A percentile compares a stretch with the other conserved stretches of the same genome.
phyloP scores from a whole-genome alignment of 2,888 invertebrate species.

The Ophonus ardosiacus region DNA sequence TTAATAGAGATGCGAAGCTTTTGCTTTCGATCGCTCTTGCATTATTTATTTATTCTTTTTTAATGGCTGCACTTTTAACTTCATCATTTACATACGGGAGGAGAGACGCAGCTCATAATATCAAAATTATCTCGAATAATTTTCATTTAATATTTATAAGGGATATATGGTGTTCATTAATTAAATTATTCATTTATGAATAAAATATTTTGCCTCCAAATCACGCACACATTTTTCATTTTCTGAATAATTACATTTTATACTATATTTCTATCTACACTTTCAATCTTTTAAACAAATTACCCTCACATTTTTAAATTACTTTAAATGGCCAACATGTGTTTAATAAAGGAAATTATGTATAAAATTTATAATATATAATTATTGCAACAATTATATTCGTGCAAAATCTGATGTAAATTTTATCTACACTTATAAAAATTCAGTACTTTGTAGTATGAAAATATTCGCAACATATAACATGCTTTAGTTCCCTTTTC shows the following conservation, averaged over 20 bases:
- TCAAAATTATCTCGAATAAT: conserved; percentile 20
- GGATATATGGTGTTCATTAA: conserved; percentile 17
- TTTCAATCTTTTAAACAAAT: conserved; percentile 14
- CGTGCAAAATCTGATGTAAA: too few species aligned
- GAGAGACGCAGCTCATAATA: neutral
- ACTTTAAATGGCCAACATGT: neutral
- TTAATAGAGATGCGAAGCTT: conserved; percentile 50
- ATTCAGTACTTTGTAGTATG: too few species aligned
- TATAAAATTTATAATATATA: too few species aligned
- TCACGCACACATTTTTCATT: conserved; percentile 33
- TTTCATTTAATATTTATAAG: conserved; percentile 29
- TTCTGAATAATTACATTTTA: conserved; percentile 23
- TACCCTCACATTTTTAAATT: neutral
- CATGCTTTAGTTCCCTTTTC: too few species aligned
- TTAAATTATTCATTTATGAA: conserved; percentile 41
- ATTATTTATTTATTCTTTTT: conserved; percentile 32
- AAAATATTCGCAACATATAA: too few species aligned
- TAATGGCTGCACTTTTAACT: conserved; percentile 15
- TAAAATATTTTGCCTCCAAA: conserved; percentile 39
- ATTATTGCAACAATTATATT: too few species aligned
- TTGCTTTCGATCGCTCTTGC: conserved; percentile 19
- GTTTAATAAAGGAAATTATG: too few species aligned
- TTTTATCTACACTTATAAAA: too few species aligned
- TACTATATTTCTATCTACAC: neutral
- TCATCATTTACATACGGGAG: conserved; percentile 3